Conservation (phyloP, 2,888 invertebrate species). For the Gnatocerus cornutus region DNA sequence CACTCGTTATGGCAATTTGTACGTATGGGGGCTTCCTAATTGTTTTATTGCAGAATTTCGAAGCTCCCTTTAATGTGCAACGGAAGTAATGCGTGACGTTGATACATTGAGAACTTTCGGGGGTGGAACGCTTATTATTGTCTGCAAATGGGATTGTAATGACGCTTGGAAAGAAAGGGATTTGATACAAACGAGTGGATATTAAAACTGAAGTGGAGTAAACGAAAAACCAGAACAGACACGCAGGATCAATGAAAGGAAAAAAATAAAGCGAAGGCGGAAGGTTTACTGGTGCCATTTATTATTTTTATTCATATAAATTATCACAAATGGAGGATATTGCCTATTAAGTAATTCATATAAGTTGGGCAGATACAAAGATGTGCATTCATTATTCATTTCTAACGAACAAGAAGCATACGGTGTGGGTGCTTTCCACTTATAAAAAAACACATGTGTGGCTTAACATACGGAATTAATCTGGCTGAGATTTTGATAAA, state of each 20-base stretch:
- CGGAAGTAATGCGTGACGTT: conserved; percentile 42
- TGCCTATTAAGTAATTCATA: conserved; percentile 38
- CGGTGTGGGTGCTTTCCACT: conserved; percentile 5
- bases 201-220: not conserved
- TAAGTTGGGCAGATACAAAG: conserved; percentile 10
- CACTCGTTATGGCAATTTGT: conserved; percentile 58
- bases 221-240: not conserved
- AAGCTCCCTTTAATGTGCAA: conserved; percentile 38
- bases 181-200: conserved; percentile 4
- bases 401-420: not conserved
- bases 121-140: conserved; percentile 39
- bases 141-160: conserved; percentile 49
- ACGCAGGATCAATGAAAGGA: not conserved
- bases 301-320: conserved; percentile 38
- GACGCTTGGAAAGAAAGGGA: conserved; percentile 21
- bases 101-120: conserved; percentile 34
- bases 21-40: conserved; percentile 59
- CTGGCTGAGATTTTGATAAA: too few species aligned
- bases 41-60: conserved; percentile 56
- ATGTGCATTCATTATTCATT: conserved; percentile 17
- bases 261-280: conserved; percentile 11
- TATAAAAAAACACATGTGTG: conserved; percentile 5
- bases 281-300: conserved; percentile 12
- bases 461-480: not conserved
- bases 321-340: conserved; percentile 39